These are phyloP conservation scores for Seladonia tumulorum DNA, from an alignment of 2,888 invertebrate species.

Conservation along the genomic window DNA sequence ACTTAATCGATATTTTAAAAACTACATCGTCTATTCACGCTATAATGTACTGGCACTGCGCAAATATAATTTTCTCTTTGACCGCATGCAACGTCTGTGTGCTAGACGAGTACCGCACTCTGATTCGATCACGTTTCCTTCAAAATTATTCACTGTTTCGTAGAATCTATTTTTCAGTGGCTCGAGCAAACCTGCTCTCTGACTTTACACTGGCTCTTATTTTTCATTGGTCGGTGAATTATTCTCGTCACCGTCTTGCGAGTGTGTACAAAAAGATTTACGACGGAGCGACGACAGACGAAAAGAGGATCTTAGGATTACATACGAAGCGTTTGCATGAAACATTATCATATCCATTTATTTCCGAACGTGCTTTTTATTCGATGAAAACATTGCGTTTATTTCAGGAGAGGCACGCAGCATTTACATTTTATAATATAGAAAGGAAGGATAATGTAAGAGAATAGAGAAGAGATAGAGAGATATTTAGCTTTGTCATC, in stretches of 20 bases:
- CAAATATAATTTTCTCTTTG: not conserved
- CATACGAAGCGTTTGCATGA: not conserved
- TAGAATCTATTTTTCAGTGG: not conserved
- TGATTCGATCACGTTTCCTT: slow-evolving; percentile 17
- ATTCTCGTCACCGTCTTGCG: slow-evolving; percentile 6
- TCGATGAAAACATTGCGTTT: not conserved
- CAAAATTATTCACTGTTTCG: not conserved
- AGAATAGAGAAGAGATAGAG: not conserved
- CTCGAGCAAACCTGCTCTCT: not conserved
- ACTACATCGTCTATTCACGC: not conserved
- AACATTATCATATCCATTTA: not conserved
- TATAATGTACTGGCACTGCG: not conserved
- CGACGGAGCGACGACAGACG: not conserved
- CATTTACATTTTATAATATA: not conserved
- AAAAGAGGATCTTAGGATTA: slow-evolving; percentile 3
- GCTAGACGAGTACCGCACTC: not conserved
- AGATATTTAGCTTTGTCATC: too few relatives aligned
- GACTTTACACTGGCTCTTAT: not conserved
- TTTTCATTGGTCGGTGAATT: not conserved
- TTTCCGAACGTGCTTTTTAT: too few relatives aligned
- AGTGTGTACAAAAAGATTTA: not conserved
- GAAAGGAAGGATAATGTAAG: not conserved
- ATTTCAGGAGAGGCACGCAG: not conserved
- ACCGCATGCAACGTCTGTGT: not conserved
- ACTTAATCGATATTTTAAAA: not conserved